Evolutionary conservation across 92 coral and sea anemone genomes (phyloP).

Genomic region (Parazoanthus atlanticus): DNA sequence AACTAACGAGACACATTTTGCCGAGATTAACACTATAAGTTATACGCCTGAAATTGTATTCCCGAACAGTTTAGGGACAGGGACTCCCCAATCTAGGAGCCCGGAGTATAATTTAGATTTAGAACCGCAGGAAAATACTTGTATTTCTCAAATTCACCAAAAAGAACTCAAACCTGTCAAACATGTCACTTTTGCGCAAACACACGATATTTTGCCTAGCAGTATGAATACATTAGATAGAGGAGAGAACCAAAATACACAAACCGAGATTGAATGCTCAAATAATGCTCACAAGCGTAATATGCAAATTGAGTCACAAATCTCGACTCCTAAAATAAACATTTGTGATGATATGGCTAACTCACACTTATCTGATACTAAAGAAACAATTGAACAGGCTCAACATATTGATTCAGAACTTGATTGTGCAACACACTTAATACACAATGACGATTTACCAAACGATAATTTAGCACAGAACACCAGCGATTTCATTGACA

Average conservation of each 20-base stretch:
- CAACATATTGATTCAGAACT: neutral
- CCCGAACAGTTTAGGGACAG: slow-evolving; percentile 10
- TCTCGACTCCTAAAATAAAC: neutral
- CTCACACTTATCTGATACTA: neutral
- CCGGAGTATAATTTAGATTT: neutral
- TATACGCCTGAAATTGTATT: neutral
- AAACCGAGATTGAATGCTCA: neutral
- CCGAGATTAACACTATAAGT: neutral
- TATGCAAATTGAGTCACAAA: neutral
- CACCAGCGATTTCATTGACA: neutral
- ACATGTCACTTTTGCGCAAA: neutral
- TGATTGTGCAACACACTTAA: neutral
- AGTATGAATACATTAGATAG: neutral
- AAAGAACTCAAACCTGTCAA: neutral
- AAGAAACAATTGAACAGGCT: neutral
- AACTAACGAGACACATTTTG: too few relatives aligned
- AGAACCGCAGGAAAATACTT: neutral
- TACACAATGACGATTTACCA: neutral
- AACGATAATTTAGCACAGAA: neutral
- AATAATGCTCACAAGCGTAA: neutral
- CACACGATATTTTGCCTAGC: neutral
- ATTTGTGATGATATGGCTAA: neutral
- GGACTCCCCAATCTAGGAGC: neutral
- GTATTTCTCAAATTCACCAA: neutral
- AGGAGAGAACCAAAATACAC: neutral